Conservation (phyloP, 2,113 vertebrate genomes). For the Sialia sialis region DNA sequence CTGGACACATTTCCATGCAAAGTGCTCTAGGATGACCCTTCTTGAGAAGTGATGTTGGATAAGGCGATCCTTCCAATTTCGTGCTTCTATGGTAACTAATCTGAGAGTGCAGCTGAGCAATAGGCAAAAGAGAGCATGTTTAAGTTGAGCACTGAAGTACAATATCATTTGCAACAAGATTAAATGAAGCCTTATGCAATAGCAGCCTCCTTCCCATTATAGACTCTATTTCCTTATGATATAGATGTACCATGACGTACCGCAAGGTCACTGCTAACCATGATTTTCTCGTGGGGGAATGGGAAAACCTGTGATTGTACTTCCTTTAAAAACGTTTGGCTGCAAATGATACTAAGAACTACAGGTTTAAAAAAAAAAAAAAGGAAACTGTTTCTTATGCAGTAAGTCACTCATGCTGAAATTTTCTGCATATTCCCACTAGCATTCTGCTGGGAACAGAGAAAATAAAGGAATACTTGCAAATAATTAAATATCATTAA, state of each 20-base stretch:
- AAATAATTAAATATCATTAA: slow-evolving; percentile 57
- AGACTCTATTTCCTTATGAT: not conserved
- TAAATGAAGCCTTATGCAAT: not conserved
- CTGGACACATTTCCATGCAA: not conserved
- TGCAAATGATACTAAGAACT: not conserved
- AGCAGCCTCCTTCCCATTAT: not conserved
- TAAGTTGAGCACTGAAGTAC: not conserved
- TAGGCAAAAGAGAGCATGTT: not conserved
- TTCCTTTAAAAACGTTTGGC: not conserved
- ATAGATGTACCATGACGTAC: not conserved
- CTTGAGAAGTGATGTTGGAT: not conserved
- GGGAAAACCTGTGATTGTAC: not conserved
- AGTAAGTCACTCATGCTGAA: not conserved
- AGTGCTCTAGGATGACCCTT: too few species aligned
- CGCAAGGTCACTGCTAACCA: not conserved
- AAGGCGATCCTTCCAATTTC: not conserved
- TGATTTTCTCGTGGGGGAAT: not conserved
- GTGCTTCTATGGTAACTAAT: not conserved
- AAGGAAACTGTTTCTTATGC: not conserved
- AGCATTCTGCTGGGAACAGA: not conserved
- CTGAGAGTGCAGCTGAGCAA: not conserved
- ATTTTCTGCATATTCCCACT: not conserved
- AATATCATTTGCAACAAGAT: not conserved
- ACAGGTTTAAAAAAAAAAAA: not conserved
- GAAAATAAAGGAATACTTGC: slow-evolving; percentile 24